Percentiles rank a stretch among this genome's conserved stretches.
Evolutionary conservation across 2,797 vertebrate genomes (phyloP).

Genomic region (Tenualosa ilisha): DNA sequence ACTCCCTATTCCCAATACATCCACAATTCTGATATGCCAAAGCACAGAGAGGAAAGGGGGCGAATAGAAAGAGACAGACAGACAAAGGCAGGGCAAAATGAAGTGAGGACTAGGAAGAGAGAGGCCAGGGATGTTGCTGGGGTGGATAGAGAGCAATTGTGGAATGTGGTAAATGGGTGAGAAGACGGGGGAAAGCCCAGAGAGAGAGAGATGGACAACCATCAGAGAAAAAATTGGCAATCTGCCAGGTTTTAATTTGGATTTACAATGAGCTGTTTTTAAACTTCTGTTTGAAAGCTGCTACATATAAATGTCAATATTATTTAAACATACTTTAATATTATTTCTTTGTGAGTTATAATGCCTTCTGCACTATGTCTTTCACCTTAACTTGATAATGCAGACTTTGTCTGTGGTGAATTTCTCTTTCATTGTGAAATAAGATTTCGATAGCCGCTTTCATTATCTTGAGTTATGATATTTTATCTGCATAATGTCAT

Average conservation of each 20-base stretch:
- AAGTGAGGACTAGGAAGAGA: neutral
- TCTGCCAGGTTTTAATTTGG: neutral
- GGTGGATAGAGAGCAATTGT: neutral
- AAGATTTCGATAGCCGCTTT: neutral
- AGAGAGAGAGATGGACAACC: neutral
- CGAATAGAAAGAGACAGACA: neutral
- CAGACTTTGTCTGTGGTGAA: neutral
- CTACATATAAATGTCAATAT: neutral
- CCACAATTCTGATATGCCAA: constrained; percentile 1
- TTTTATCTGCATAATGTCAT: neutral
- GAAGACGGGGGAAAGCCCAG: neutral
- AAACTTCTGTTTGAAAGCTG: neutral
- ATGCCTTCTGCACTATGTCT: neutral
- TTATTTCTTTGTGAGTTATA: neutral
- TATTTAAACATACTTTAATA: neutral
- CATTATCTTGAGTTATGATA: neutral
- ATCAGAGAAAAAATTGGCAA: neutral
- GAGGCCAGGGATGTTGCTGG: neutral
- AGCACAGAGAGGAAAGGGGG: neutral
- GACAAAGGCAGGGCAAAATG: neutral
- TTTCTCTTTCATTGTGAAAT: neutral
- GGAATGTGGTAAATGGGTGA: neutral
- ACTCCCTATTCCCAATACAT: neutral
- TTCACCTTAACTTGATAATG: neutral
- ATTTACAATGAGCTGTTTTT: neutral